Base-by-base conservation (phyloP, 2,797 vertebrate genomes). In the Dendrocincla fuliginosa region DNA sequence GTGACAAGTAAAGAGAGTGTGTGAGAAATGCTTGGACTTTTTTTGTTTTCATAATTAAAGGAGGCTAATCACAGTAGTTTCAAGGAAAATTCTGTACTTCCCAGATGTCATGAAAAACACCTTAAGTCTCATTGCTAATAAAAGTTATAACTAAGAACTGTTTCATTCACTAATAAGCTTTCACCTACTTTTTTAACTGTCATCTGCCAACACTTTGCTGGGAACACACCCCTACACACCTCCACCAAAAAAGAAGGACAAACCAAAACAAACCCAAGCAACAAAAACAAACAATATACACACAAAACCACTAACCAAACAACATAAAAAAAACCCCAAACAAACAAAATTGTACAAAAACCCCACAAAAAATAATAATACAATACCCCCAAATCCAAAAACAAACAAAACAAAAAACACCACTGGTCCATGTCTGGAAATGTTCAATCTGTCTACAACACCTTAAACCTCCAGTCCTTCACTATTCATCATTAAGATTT, bases 191-290 rank as follows among this genome's bases (percentile, higher is more conserved):
- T 71, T 67, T 44, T 4, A 82, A 79, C 10, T 80, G 16, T 27
- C 8, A 57, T 9, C 41, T 57, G 10, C 63, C 76, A 86, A 63
- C 6, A 37, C 19, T 82, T 49, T 56, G 23, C 55, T 87, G 23
- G 52, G 28, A 86, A 68, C 19, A 56, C 13, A 4, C 2, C 18
- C 33, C 32, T 0, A 0, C 11, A n/a, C 24, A 42, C 2, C 2
- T 6, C 19, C 10, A 32, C 1, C 32, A 84, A 65, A 39, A 59
- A 19, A 11, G 19, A 2, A 68, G 50, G n/a, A n/a, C n/a, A 23
- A 13, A 27, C 1, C 2, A 16, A 52, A 63, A 33, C 5, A 46
- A 46, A 6, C 63, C 23, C 18, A 20, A 53, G 53, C 8, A 30
- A 30, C 7, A 68, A 82, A 76, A 49, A 39, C 13, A 81, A 82